A percentile compares a stretch with the other conserved stretches of the same genome.
Conservation (phyloP, 2,888 invertebrate genomes). For the Pomacea canaliculata region DNA sequence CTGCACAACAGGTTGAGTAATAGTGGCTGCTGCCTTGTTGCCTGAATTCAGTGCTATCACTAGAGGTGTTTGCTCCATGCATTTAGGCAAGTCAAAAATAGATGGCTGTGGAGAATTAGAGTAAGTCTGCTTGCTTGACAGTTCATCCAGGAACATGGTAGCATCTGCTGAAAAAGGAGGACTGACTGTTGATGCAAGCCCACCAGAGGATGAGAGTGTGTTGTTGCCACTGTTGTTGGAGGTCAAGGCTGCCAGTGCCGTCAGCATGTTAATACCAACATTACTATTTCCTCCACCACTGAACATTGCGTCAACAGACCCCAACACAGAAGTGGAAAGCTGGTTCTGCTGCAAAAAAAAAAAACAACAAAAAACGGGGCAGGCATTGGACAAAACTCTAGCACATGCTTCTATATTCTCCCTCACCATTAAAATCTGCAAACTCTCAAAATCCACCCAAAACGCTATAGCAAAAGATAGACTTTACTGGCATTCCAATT, state of each 20-base stretch:
- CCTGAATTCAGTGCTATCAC: neutral
- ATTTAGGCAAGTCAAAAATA: neutral
- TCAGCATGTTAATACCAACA: slow-evolving; percentile 26
- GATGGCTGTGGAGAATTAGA: neutral
- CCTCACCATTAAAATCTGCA: too few species aligned
- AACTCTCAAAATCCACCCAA: too few species aligned
- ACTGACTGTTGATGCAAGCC: slow-evolving; percentile 8
- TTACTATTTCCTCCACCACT: slow-evolving; percentile 31
- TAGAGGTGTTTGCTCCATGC: neutral
- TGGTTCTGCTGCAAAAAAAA: slow-evolving; percentile 16
- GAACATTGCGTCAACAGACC: slow-evolving; percentile 7
- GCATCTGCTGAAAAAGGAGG: slow-evolving; percentile 9
- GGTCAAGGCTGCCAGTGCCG: slow-evolving; percentile 18
- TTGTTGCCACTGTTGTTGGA: neutral
- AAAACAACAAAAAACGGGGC: too few species aligned
- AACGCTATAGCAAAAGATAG: too few species aligned
- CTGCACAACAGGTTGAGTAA: neutral
- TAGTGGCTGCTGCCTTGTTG: neutral
- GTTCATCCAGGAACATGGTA: slow-evolving; percentile 12
- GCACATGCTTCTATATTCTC: too few species aligned
- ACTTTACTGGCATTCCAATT: too few species aligned
- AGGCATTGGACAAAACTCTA: too few species aligned
- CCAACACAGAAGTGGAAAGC: neutral
- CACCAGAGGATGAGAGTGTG: neutral
- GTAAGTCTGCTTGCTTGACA: slow-evolving; percentile 9